Base-by-base conservation (phyloP, 2,797 vertebrate genomes). In the Scomberomorus guttatus region DNA sequence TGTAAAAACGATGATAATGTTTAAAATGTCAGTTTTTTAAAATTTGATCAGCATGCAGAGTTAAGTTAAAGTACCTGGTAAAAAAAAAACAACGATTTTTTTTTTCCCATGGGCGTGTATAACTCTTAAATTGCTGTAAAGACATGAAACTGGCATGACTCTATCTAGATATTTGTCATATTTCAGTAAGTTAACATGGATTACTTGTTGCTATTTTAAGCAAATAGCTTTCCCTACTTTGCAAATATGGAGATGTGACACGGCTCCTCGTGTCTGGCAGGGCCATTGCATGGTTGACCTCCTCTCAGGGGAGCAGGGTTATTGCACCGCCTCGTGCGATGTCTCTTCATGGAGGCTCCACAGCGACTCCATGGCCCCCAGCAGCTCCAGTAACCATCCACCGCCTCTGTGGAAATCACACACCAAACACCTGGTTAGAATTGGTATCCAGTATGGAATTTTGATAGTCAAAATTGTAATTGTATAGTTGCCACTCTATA, bases 331-430 rank as follows among this genome's bases (percentile, higher is more conserved):
- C 98, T 93, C 0, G 68, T 96, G 24, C 98, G 95, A 0, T 79
- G 86, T 75, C 80, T 96, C 89, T 87, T 97, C 83, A 97, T 95
- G 48, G 92, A 84, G 29, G 83, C 50, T 2, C 90, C 87, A 0
- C 98, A 99, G 0, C 50, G 0, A 34, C 93, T 97, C 98, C 98
- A 99, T 0, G 94, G 60, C 7, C 96, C 95, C 98, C 98, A 99
- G 90, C 98, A 99, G 68, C 95, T 89, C 98, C 98, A 99, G 63
- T 72, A 93, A 1, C 98, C 98, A 32, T 98, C 97, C 7, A 97
- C 93, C 0, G 60, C 86, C 75, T 93, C 98, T 99, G 90, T 64
- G 39, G 57, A 57, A 44, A 48, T 34, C 0, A 82, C n/a, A 82
- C 34, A 64, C 1, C 11, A 75, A 73, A 68, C 4, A 18, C 37